These are phyloP conservation scores for Aotus griseimembra DNA, from an alignment of 2,797 vertebrate genomes.

Conservation along the genomic window DNA sequence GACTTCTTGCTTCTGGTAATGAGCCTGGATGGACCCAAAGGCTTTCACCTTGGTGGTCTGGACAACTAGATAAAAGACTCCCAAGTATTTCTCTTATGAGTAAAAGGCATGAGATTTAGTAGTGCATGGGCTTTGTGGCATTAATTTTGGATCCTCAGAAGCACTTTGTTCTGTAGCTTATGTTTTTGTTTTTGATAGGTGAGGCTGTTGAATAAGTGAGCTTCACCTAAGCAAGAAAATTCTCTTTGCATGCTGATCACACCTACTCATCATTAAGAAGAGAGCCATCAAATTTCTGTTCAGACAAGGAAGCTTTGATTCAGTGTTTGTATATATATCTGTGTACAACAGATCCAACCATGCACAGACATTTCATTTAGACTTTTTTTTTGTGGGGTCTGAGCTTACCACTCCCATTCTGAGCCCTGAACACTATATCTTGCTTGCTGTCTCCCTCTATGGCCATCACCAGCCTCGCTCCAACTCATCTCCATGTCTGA, in stretches of 20 bases:
- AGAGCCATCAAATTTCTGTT: not conserved
- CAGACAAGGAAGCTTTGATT: not conserved
- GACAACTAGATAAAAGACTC: not conserved
- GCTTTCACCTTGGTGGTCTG: not conserved
- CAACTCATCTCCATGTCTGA: not conserved
- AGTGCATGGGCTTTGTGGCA: not conserved
- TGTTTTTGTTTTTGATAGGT: not conserved
- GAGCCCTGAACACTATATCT: not conserved
- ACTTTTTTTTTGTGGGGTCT: not conserved
- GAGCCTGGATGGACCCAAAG: not conserved
- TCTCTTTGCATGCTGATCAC: not conserved
- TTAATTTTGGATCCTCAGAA: not conserved
- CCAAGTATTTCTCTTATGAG: not conserved
- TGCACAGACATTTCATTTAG: not conserved
- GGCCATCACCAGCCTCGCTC: accelerated
- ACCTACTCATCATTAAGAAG: not conserved
- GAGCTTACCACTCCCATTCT: not conserved
- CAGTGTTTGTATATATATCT: not conserved
- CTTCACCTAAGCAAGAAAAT: not conserved
- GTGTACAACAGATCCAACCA: not conserved
- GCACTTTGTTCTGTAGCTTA: not conserved
- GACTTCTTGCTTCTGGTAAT: not conserved
- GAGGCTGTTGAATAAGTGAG: not conserved
- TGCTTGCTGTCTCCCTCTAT: not conserved
- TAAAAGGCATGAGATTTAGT: not conserved